These are phyloP conservation scores for Chrysotoxum bicinctum DNA, from an alignment of 2,888 invertebrate genomes.

Conservation along the genomic window DNA sequence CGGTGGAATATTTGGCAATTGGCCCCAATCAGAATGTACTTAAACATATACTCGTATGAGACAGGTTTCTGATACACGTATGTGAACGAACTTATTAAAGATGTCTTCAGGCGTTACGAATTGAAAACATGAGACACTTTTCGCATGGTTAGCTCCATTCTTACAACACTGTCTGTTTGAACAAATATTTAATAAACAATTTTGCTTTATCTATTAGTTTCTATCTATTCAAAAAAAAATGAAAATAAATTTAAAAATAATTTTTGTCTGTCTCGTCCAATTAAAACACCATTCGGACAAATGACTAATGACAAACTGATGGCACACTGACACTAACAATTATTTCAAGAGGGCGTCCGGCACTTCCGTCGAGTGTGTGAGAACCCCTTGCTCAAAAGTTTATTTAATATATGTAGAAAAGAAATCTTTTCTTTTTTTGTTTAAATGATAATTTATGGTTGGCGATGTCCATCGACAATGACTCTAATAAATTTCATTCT, in stretches of 20 bases:
- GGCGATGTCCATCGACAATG: constrained; percentile 50
- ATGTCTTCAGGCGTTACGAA: no score
- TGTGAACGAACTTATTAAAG: no score
- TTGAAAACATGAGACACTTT: no score
- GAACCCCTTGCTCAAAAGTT: constrained; percentile 20
- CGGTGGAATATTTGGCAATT: no score
- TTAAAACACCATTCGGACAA: constrained; percentile 54
- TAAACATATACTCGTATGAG: no score
- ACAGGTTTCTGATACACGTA: no score
- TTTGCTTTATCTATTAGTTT: neutral
- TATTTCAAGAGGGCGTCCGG: constrained; percentile 27
- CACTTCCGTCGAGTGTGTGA: neutral
- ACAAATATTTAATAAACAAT: no score
- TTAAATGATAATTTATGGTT: constrained; percentile 66
- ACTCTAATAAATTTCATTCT: constrained; percentile 68
- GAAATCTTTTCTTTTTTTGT: constrained; percentile 13
- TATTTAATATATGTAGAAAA: neutral
- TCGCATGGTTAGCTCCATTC: no score
- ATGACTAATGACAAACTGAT: constrained; percentile 65
- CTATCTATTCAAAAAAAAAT: constrained; percentile 2
- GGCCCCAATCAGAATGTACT: no score
- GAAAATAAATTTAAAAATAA: constrained; percentile 48
- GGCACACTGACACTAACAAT: constrained; percentile 45
- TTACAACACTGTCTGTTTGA: no score
- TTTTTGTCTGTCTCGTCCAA: constrained; percentile 36